A percentile compares a stretch with the other conserved stretches of the same genome.
These are phyloP conservation scores for Dioctria rufipes DNA, from an alignment of 2,888 invertebrate species.

Conservation along the genomic window DNA sequence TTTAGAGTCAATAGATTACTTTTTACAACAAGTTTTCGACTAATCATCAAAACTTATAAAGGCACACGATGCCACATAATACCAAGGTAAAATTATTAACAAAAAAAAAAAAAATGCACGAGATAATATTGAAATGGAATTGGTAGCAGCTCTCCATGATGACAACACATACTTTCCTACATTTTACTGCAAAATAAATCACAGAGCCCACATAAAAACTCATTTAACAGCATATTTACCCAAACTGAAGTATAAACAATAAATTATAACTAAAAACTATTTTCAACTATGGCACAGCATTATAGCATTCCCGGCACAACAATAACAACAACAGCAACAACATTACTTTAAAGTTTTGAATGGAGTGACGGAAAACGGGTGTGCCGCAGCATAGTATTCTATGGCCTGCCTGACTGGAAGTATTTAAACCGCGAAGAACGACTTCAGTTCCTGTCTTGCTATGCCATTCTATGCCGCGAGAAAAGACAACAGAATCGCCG, in stretches of 20 bases:
- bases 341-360: neutral
- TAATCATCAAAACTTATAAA: too few species aligned
- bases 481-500: conserved; percentile 24
- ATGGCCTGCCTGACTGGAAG: conserved; percentile 26
- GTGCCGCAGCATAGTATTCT: conserved; percentile 32
- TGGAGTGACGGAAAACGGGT: conserved; percentile 34
- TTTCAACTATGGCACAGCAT: conserved; percentile 1
- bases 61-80: too few species aligned
- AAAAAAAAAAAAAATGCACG: conserved; percentile 29
- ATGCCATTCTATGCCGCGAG: neutral
- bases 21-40: too few species aligned
- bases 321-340: neutral
- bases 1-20: too few species aligned
- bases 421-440: conserved; percentile 2
- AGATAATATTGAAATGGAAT: conserved; percentile 1
- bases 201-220: conserved; percentile 11
- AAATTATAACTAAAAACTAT: conserved; percentile 51
- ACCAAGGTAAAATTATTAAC: neutral
- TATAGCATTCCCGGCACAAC: conserved; percentile 2
- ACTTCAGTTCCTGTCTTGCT: neutral
- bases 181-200: conserved; percentile 39
- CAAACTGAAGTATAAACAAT: conserved; percentile 46
- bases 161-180: neutral
- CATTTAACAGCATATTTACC: conserved; percentile 50
- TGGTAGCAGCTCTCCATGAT: neutral